Percentiles rank a stretch among this genome's conserved stretches.
phyloP scores from a whole-genome alignment of 2,113 vertebrate species.

The Mirounga angustirostris region DNA sequence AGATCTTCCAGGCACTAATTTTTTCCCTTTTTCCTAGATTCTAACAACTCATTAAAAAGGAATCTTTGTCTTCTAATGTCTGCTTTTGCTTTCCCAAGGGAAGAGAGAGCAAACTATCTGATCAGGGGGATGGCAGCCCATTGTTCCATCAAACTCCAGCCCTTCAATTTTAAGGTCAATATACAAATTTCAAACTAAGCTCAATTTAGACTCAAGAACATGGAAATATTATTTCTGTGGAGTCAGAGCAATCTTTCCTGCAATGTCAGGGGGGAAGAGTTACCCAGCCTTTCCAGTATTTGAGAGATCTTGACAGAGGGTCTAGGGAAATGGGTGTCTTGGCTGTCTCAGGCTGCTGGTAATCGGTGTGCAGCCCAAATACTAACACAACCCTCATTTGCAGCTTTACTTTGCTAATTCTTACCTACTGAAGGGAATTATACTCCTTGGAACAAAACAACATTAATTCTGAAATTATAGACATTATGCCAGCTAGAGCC shows the following conservation, averaged over 20 bases:
- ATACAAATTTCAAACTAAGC: conserved; percentile 70
- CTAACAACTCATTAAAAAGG: neutral
- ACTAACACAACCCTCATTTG: neutral
- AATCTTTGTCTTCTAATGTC: neutral
- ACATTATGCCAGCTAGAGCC: neutral
- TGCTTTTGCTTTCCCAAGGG: neutral
- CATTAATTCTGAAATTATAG: neutral
- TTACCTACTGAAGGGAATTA: conserved; percentile 55
- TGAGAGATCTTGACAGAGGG: conserved; percentile 49
- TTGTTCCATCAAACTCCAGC: neutral
- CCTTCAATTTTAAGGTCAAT: conserved; percentile 63
- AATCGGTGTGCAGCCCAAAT: neutral
- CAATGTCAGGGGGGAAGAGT: conserved; percentile 12
- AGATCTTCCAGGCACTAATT: neutral
- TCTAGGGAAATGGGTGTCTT: conserved; percentile 48
- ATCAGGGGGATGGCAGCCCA: neutral
- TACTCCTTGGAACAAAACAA: conserved; percentile 41
- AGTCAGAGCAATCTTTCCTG: conserved; percentile 44
- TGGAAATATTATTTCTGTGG: conserved; percentile 57
- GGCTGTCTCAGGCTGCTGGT: neutral
- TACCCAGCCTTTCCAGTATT: conserved; percentile 32
- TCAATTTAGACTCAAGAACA: conserved; percentile 52
- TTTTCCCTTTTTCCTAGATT: neutral
- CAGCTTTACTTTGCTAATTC: conserved; percentile 6
- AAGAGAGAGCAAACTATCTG: neutral